Evolutionary conservation across 2,113 vertebrate species (phyloP).

Genomic region (Lycaon pictus): DNA sequence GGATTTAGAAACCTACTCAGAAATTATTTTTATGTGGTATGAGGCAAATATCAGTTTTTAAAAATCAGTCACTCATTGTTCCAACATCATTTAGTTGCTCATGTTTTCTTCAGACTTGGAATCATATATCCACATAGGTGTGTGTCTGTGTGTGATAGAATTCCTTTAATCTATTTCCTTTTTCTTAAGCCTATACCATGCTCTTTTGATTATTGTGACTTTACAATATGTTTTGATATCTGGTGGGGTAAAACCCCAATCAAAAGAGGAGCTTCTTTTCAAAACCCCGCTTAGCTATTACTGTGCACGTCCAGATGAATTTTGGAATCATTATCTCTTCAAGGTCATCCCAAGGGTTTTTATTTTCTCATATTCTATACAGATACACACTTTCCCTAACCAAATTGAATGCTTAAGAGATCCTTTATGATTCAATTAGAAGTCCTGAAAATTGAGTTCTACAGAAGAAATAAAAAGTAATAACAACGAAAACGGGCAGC

Average conservation of each 20-base stretch:
- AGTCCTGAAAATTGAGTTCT: conserved; percentile 37
- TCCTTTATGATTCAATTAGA: conserved; percentile 56
- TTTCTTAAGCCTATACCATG: neutral
- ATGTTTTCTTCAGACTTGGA: neutral
- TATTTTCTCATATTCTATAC: conserved; percentile 49
- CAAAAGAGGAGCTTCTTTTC: neutral
- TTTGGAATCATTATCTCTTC: conserved; percentile 39
- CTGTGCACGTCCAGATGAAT: neutral
- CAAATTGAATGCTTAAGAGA: conserved; percentile 33
- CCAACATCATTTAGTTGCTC: neutral
- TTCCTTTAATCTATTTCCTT: neutral
- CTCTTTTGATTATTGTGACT: conserved; percentile 21
- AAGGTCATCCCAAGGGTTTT: conserved; percentile 40
- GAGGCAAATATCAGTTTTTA: neutral
- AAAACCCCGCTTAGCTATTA: neutral
- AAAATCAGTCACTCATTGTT: neutral
- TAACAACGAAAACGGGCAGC: neutral
- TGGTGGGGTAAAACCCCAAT: neutral
- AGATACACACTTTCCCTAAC: conserved; percentile 30
- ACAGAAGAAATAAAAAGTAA: conserved; percentile 50
- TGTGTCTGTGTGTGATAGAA: neutral
- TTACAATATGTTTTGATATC: conserved; percentile 4
- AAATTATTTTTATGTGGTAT: neutral
- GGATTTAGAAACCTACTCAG: neutral
- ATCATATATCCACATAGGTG: neutral